Conservation (phyloP, 2,888 invertebrate genomes). For the Hemaris fuciformis region DNA sequence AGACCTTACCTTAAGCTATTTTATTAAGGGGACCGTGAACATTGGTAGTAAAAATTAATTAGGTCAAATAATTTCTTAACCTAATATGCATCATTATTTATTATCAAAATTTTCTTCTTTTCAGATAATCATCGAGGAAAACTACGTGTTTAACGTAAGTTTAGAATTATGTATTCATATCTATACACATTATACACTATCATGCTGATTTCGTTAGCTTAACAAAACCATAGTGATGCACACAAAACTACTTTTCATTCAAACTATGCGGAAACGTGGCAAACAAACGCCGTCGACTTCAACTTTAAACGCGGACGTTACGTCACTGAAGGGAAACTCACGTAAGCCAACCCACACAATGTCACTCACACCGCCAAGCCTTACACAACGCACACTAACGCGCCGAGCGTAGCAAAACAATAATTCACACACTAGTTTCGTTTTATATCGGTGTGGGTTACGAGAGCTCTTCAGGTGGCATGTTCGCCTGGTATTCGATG, state of each 20-base stretch:
- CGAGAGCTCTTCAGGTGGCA: conserved; percentile 41
- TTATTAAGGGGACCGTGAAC: not conserved
- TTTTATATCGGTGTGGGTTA: conserved; percentile 41
- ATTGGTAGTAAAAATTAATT: not conserved
- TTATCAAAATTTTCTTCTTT: conserved; percentile 40
- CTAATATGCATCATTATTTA: not conserved
- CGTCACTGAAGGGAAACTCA: conserved; percentile 54
- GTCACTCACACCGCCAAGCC: conserved; percentile 25
- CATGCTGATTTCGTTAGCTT: conserved; percentile 55
- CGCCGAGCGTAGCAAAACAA: conserved; percentile 31
- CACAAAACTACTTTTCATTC: conserved; percentile 63
- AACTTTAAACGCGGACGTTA: conserved; percentile 53
- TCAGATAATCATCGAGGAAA: conserved; percentile 47
- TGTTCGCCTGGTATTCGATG: conserved; percentile 65
- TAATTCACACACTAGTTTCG: conserved; percentile 37
- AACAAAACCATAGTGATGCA: conserved; percentile 50
- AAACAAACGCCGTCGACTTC: conserved; percentile 53
- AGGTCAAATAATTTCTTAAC: not conserved
- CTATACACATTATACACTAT: conserved; percentile 45
- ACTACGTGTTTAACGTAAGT: conserved; percentile 47
- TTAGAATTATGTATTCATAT: conserved; percentile 37
- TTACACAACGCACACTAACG: conserved; percentile 29
- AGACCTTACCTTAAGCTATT: not conserved
- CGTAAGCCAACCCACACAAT: conserved; percentile 40
- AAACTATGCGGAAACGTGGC: conserved; percentile 60